Percentiles rank a stretch among this genome's conserved stretches.
phyloP scores from a whole-genome alignment of 1,140 invertebrate species.

The Stenopsyche tienmushanensis region DNA sequence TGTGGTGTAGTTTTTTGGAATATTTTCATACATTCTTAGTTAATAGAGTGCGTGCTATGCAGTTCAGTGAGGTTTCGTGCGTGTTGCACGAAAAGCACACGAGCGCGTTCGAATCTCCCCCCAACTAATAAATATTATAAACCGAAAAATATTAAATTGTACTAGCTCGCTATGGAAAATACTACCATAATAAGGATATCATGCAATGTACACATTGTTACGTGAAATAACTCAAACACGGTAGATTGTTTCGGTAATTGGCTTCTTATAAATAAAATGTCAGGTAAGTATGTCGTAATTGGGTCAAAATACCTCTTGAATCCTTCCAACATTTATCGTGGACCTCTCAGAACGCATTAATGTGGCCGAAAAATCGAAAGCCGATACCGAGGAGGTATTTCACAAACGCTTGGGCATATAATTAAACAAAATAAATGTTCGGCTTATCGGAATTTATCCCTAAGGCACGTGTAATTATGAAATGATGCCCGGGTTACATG shows the following conservation, averaged over 20 bases:
- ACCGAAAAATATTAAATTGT: too few species aligned
- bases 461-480: constrained; percentile 10
- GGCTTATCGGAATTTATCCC: constrained; percentile 10
- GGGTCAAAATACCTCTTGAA: background rate
- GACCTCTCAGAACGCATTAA: too few species aligned
- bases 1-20: background rate
- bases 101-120: constrained; percentile 1
- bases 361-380: background rate
- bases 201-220: too few species aligned
- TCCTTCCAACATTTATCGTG: background rate
- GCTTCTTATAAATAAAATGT: background rate
- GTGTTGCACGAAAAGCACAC: background rate
- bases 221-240: too few species aligned
- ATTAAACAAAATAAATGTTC: constrained; percentile 10
- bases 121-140: background rate
- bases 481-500: background rate
- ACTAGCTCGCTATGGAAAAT: too few species aligned
- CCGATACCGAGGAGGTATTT: background rate
- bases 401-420: constrained; percentile 9
- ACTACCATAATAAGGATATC: too few species aligned
- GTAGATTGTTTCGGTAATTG: too few species aligned
- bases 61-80: constrained; percentile 1
- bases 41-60: background rate
- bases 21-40: constrained; percentile 1
- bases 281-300: background rate